phyloP scores from a whole-genome alignment of 2,113 vertebrate genomes.

The Gadus chalcogrammus region DNA sequence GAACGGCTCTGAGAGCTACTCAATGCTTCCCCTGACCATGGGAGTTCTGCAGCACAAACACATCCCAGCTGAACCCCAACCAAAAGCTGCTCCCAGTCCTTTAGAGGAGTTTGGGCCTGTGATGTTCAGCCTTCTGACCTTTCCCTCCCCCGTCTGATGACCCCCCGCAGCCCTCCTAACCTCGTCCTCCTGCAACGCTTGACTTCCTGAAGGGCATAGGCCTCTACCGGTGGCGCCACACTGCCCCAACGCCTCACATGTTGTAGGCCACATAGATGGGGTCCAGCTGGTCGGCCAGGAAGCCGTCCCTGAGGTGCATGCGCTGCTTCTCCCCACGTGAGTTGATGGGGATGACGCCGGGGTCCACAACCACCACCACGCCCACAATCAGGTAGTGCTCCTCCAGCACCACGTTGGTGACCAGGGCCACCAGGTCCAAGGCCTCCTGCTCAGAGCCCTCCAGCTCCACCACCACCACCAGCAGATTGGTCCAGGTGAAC shows the following conservation, averaged over 20 bases:
- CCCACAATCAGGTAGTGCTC: constrained; percentile 95
- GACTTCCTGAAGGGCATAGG: no score
- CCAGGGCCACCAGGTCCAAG: constrained; percentile 88
- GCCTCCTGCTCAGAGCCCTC: constrained; percentile 94
- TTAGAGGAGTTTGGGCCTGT: background rate
- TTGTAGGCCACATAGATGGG: constrained; percentile 98
- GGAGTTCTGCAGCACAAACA: background rate
- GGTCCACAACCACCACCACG: constrained; percentile 93
- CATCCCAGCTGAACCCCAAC: no score
- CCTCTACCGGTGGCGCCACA: background rate
- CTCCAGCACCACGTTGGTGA: constrained; percentile 91
- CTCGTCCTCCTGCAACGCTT: no score
- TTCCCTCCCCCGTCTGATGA: background rate
- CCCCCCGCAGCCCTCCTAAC: background rate
- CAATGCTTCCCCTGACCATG: constrained; percentile 19
- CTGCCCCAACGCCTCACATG: constrained; percentile 72
- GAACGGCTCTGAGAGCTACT: constrained; percentile 45
- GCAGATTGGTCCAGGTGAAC: constrained; percentile 96
- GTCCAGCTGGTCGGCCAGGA: constrained; percentile 94
- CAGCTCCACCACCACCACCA: constrained; percentile 94
- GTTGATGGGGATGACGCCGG: constrained; percentile 94
- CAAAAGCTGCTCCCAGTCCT: background rate
- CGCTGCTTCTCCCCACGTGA: constrained; percentile 95
- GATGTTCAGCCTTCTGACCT: background rate
- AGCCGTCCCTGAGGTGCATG: constrained; percentile 95